Conservation (phyloP, 1,140 invertebrate genomes). For the Mamestra configurata region DNA sequence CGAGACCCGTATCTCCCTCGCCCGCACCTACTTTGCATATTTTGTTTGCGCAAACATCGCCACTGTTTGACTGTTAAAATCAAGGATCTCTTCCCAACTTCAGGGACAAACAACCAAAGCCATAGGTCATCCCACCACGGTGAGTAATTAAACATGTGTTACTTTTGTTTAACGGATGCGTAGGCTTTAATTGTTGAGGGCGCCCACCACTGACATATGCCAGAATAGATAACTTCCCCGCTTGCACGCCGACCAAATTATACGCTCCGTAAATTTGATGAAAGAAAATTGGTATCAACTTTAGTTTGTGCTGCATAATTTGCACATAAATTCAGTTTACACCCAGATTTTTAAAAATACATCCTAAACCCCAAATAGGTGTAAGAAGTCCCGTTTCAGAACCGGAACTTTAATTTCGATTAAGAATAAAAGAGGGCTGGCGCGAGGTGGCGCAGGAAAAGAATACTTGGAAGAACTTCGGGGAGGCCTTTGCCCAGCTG, state of each 20-base stretch:
- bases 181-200: slow-evolving; percentile 43
- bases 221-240: slow-evolving; percentile 44
- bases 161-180: slow-evolving; percentile 50
- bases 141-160: slow-evolving; percentile 62
- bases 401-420: slow-evolving; percentile 43
- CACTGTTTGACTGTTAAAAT: slow-evolving; percentile 85
- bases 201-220: slow-evolving; percentile 16
- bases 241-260: slow-evolving; percentile 7
- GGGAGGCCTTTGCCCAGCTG: too few species aligned
- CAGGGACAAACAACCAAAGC: slow-evolving; percentile 66
- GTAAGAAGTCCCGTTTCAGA: not conserved
- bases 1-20: slow-evolving; percentile 77
- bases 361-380: not conserved
- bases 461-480: too few species aligned
- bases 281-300: slow-evolving; percentile 10
- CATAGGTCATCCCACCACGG: slow-evolving; percentile 60
- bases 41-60: slow-evolving; percentile 84
- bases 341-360: slow-evolving; percentile 4
- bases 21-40: slow-evolving; percentile 86
- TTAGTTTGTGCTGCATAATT: slow-evolving; percentile 13
- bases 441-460: too few species aligned
- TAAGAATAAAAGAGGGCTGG: too few species aligned
- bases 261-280: not conserved
- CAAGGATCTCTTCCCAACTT: slow-evolving; percentile 76
- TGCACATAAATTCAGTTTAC: slow-evolving; percentile 30